phyloP scores from a whole-genome alignment of 2,888 invertebrate genomes.

The Pachymerium ferrugineum region DNA sequence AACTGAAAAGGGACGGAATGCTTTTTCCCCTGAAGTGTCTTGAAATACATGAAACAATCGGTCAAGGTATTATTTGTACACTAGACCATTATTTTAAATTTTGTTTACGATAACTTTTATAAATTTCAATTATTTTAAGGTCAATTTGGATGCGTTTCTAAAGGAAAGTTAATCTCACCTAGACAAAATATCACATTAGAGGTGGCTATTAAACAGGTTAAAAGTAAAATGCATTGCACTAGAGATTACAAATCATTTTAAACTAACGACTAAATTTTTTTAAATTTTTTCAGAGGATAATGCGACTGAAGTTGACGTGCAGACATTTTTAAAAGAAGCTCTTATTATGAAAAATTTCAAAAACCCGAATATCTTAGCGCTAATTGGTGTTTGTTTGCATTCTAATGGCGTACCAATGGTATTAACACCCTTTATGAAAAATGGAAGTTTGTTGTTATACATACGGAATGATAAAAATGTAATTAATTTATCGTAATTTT shows the following conservation, averaged over 20 bases:
- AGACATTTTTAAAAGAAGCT: constrained; percentile 52
- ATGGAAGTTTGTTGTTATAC: constrained; percentile 50
- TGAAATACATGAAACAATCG: constrained; percentile 46
- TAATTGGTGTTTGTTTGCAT: constrained; percentile 51
- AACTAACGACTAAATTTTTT: background rate
- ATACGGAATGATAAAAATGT: constrained; percentile 48
- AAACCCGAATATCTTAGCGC: constrained; percentile 51
- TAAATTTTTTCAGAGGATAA: constrained; percentile 34
- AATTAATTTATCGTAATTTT: no score
- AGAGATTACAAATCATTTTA: no score
- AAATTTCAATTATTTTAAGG: constrained; percentile 41
- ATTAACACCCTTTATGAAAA: constrained; percentile 53
- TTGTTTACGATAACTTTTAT: no score
- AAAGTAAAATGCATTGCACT: constrained; percentile 31
- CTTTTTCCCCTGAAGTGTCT: constrained; percentile 46
- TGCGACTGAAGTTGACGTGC: constrained; percentile 43
- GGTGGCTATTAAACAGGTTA: constrained; percentile 47
- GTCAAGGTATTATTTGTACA: no score
- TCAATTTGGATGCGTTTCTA: constrained; percentile 48
- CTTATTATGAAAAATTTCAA: constrained; percentile 53
- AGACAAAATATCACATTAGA: constrained; percentile 41
- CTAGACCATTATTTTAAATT: no score
- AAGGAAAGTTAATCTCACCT: constrained; percentile 44
- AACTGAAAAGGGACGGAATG: constrained; percentile 44
- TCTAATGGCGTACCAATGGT: constrained; percentile 51